phyloP scores from a whole-genome alignment of 2,797 vertebrate genomes.

The Peromyscus eremicus region DNA sequence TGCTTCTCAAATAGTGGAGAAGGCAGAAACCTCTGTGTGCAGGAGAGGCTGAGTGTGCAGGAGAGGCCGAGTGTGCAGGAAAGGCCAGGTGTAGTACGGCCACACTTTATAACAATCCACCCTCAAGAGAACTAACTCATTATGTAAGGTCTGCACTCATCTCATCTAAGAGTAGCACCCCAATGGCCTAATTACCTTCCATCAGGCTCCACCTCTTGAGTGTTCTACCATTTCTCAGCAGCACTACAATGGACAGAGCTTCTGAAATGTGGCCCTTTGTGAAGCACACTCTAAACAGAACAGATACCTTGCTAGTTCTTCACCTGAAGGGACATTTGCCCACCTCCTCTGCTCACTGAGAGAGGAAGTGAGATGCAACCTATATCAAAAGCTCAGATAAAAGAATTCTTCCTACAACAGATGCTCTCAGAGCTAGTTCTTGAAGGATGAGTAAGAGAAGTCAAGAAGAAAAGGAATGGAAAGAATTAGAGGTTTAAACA shows the following conservation, averaged over 20 bases:
- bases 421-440: not conserved
- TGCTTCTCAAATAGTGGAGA: not conserved
- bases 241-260: not conserved
- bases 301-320: not conserved
- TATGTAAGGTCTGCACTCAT: not conserved
- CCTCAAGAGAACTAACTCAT: not conserved
- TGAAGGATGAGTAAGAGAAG: not conserved
- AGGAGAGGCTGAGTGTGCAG: not conserved
- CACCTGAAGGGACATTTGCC: no score
- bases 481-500: not conserved
- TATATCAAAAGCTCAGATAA: not conserved
- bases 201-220: no score
- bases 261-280: not conserved
- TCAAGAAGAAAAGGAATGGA: not conserved
- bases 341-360: not conserved
- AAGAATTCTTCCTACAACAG: not conserved
- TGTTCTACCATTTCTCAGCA: not conserved
- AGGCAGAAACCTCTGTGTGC: rapidly evolving
- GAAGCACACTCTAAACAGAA: not conserved
- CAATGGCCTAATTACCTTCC: not conserved
- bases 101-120: not conserved
- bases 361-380: not conserved
- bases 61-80: not conserved
- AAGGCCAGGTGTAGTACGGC: no score
- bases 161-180: not conserved